A percentile compares a stretch with the other conserved stretches of the same genome.
Conservation (phyloP, 2,888 invertebrate species). For the Lepidochitona cinerea region DNA sequence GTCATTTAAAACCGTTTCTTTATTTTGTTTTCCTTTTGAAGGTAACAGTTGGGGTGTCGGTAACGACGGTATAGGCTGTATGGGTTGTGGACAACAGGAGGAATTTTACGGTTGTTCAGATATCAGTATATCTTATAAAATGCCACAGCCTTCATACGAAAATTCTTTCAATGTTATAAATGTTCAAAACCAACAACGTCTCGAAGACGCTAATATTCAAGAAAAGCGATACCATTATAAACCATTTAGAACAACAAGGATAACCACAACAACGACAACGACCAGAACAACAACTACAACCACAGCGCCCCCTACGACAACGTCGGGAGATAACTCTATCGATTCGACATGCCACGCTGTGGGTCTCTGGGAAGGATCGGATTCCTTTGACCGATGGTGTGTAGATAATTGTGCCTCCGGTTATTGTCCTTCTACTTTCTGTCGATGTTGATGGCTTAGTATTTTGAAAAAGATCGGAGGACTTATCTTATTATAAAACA, state of each 20-base stretch:
- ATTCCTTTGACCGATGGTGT: background rate
- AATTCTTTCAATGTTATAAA: background rate
- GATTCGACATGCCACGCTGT: background rate
- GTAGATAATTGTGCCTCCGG: background rate
- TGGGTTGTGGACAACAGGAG: conserved; percentile 40
- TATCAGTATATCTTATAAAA: conserved; percentile 16
- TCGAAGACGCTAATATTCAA: background rate
- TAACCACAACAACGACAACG: background rate
- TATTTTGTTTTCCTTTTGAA: conserved; percentile 4
- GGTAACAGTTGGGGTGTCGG: conserved; percentile 38
- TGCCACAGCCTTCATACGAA: background rate
- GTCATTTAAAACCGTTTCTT: no score
- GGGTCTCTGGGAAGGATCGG: background rate
- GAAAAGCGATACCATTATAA: background rate
- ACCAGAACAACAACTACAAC: background rate
- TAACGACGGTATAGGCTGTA: conserved; percentile 23
- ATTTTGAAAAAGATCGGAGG: no score
- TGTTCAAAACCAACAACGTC: background rate
- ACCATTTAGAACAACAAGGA: no score
- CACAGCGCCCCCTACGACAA: background rate
- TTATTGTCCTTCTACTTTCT: background rate
- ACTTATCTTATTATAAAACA: no score
- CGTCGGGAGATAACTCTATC: background rate
- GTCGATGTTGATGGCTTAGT: background rate
- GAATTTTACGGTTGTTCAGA: conserved; percentile 43